These are phyloP conservation scores for Phataginus tricuspis DNA, from an alignment of 2,797 vertebrate species.

Conservation along the genomic window DNA sequence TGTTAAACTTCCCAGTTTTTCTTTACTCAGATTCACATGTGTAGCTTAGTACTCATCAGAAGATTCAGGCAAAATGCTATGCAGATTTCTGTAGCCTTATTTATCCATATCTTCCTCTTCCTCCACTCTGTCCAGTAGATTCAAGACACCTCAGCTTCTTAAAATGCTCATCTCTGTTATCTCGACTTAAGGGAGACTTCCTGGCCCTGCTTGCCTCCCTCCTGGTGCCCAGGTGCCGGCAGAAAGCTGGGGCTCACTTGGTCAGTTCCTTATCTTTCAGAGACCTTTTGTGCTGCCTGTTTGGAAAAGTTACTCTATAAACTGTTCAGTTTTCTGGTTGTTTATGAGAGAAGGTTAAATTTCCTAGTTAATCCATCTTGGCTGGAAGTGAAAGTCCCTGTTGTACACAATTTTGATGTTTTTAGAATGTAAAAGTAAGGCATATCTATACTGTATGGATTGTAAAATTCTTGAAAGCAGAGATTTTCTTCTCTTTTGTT, in stretches of 20 bases:
- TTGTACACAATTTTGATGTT: neutral
- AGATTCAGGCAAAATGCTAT: neutral
- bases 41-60: neutral
- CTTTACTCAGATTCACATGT: neutral
- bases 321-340: neutral
- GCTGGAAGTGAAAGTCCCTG: neutral
- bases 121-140: neutral
- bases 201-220: neutral
- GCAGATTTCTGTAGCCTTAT: neutral
- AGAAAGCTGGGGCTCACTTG: neutral
- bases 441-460: neutral
- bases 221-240: neutral
- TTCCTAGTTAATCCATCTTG: neutral
- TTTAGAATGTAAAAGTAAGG: neutral
- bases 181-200: neutral
- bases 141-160: neutral
- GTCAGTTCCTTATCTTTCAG: neutral
- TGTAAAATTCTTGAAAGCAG: neutral
- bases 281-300: neutral
- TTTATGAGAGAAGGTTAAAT: neutral
- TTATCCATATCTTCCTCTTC: neutral
- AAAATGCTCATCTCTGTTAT: neutral
- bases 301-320: neutral
- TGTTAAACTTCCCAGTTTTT: neutral
- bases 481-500: constrained; percentile 24